Evolutionary conservation across 2,113 vertebrate species (phyloP), one percentile per base, ranked within the genome.

Genomic region (Myrmecobius fasciatus): DNA sequence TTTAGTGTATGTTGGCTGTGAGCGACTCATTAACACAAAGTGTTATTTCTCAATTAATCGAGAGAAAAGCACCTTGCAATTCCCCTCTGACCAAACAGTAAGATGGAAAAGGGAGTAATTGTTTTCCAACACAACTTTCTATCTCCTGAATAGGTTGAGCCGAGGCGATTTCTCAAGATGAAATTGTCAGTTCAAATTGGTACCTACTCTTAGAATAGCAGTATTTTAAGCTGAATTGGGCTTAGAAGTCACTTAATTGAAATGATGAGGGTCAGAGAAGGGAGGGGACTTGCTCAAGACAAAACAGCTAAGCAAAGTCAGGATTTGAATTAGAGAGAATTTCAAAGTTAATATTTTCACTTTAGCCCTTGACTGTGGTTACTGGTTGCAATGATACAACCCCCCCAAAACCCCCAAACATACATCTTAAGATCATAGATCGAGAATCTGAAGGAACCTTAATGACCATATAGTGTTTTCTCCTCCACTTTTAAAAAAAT

Each of bases 21-120:
- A 97, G 92, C 43, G 67, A 93, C 83, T 96, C 97, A 94, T 88
- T 96, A 97, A 91, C 88, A 49, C 52, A 96, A 89, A 31, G 2
- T 43, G 0, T 91, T 97, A 53, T 52, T 97, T 96, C 92, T 94
- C 47, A 25, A 47, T 90, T 95, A 94, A 94, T 91, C 94, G 92
- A 95, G 46, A 51, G 89, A n/a, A 89, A 47, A 83, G 1, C 90
- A 94, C 46, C 91, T 93, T 75, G 8, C 0, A 0, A n/a, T 43
- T 92, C 53, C 22, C 46, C 60, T 25, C 75, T 94, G 93, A 89
- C 93, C 60, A 93, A 95, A 8, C 4, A n/a, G 28, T 10, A 14
- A 26, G 28, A 47, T 91, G 53, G 75, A 95, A 60, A 60, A 96
- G 92, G 91, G 36, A 24, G 95, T 0, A 0, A 91, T 49, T 94